Percentiles rank a stretch among this genome's conserved stretches.
Conservation (phyloP, 2,113 vertebrate species). For the Azemiops feae region DNA sequence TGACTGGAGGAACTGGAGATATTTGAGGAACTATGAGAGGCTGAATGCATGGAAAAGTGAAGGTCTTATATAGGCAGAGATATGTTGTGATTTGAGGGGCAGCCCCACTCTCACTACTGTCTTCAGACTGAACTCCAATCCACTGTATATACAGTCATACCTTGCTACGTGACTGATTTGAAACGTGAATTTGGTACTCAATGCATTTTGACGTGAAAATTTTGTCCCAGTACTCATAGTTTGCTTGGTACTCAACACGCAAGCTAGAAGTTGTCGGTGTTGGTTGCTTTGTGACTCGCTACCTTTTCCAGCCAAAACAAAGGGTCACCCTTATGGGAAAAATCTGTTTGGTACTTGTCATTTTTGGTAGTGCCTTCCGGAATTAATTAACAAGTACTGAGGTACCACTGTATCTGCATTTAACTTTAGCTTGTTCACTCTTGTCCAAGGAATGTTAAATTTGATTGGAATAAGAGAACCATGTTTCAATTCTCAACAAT, state of each 20-base stretch:
- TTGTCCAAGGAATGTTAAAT: neutral
- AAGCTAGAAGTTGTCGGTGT: no score
- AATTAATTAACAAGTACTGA: neutral
- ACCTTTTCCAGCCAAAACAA: neutral
- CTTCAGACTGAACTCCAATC: neutral
- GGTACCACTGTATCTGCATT: neutral
- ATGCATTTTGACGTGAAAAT: neutral
- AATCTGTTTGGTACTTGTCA: neutral
- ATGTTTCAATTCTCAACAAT: neutral
- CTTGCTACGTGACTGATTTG: neutral
- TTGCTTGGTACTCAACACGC: no score
- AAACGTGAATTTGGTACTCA: no score
- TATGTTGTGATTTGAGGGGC: neutral
- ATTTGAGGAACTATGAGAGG: neutral
- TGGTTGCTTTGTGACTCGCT: no score
- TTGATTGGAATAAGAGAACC: neutral
- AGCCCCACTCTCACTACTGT: neutral
- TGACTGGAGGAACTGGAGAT: neutral
- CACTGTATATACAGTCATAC: neutral
- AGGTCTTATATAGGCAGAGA: neutral
- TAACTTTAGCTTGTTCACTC: neutral
- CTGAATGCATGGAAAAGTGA: neutral
- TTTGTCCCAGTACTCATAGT: neutral
- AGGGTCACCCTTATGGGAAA: neutral
- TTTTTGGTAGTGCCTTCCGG: neutral